Evolutionary conservation across 30 jellyfish, hydroid and myxozoan genomes (phyloP).

Genomic region (Hydractinia symbiolongicarpus): DNA sequence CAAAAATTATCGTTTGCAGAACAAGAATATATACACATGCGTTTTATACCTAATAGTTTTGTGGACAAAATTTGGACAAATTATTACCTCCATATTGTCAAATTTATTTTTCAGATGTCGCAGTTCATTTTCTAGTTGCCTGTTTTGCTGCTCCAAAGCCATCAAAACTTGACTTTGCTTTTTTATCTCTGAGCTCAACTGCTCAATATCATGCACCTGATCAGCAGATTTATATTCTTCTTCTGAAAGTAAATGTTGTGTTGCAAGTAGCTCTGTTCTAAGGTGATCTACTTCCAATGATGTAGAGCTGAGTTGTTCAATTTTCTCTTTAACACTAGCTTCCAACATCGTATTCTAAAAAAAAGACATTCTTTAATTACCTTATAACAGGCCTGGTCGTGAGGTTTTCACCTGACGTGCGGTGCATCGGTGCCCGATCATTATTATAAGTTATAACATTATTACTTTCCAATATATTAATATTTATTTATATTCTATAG

Average conservation of each 20-base stretch:
- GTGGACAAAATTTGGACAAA: too few relatives aligned
- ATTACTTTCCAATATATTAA: too few relatives aligned
- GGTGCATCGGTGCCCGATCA: too few relatives aligned
- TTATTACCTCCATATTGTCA: conserved; percentile 43
- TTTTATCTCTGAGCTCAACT: conserved; percentile 38
- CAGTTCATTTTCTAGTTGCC: conserved; percentile 39
- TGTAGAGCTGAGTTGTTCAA: conserved; percentile 34
- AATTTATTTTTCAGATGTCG: conserved; percentile 16
- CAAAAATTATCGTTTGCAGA: too few relatives aligned
- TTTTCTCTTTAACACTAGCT: conserved; percentile 39
- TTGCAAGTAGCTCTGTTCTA: conserved; percentile 60
- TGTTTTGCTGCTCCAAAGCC: conserved; percentile 26
- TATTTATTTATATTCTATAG: too few relatives aligned
- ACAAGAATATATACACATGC: too few relatives aligned
- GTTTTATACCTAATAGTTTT: too few relatives aligned
- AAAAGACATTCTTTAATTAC: neutral
- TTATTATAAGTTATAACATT: too few relatives aligned
- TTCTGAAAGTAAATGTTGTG: conserved; percentile 60
- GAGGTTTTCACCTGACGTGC: too few relatives aligned
- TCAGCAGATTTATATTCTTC: conserved; percentile 59
- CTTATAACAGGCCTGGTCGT: too few relatives aligned
- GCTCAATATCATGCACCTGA: conserved; percentile 69
- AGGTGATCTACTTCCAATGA: conserved; percentile 49
- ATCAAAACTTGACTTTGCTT: conserved; percentile 42
- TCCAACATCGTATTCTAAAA: conserved; percentile 53